Base-by-base conservation (phyloP, 2,888 invertebrate species). In the Pherbina coryleti region DNA sequence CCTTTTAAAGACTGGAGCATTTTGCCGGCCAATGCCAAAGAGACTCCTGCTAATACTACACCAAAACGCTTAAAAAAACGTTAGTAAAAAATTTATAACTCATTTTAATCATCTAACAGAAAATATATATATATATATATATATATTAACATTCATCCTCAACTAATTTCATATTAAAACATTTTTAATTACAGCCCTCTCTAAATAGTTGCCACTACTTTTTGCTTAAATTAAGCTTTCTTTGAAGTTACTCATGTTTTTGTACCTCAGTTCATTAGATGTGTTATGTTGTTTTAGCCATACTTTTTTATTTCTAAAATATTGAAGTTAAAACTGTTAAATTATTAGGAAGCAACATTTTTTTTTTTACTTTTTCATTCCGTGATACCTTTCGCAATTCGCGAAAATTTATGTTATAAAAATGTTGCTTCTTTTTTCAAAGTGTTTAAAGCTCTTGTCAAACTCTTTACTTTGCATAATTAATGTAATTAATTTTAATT, bases 1-100 rank as follows among this genome's bases (percentile, higher is more conserved):
- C 94, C 94, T 0, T 94, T 94, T 83, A 91, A 92, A 82, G 92
- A 93, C 84, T 94, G 94, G 93, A 91, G 90, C 77, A 81, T 86
- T 34, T 75, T 87, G 77, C 89, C 88, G 1, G 80, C 88, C 14
- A 85, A 86, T 75, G 87, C 88, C 72, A 86, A 86, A 77, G 86
- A 87, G 77, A 85, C 86, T 8, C 87, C 89, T 49, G 86, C 87
- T 17, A 88, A 88, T 79, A 86, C 87, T 44, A 85, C 87, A 19
- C 89, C 89, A 3, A 88, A 89, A 79, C 87, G 88, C 72, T 86
- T 88, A 9, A 88, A 89, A 84, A 88, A 88, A 89, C 88, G 88
- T 88, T 88, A 88, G 88, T 89, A 89, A 44, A 19, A 17, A 25
- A 72, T 53, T 66, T 51, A 51, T 34, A 14, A 44, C 22, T 67